A percentile compares a stretch with the other conserved stretches of the same genome.
These are phyloP conservation scores for Perccottus glenii DNA, from an alignment of 2,113 vertebrate genomes.

Conservation along the genomic window DNA sequence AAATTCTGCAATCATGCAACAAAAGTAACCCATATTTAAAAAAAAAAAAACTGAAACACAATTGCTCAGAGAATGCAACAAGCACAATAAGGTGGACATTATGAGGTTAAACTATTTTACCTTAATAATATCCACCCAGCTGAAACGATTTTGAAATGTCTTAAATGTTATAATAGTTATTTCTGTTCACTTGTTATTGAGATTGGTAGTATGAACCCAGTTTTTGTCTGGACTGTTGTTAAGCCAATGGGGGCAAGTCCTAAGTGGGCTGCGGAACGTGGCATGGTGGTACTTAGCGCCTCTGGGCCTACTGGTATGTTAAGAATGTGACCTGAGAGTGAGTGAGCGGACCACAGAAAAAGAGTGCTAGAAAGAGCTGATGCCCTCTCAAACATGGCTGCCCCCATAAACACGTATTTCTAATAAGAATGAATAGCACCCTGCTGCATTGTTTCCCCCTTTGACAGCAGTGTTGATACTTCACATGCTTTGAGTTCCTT, in stretches of 20 bases:
- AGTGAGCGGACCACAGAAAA: constrained; percentile 40
- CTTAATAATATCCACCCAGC: too few species aligned
- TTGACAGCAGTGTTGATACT: constrained; percentile 20
- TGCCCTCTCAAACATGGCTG: constrained; percentile 51
- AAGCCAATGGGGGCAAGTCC: constrained; percentile 65
- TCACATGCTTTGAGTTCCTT: constrained; percentile 16
- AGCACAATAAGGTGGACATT: too few species aligned
- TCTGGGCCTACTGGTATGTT: constrained; percentile 61
- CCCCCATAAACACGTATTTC: constrained; percentile 46
- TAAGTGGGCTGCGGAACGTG: constrained; percentile 75
- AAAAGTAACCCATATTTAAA: too few species aligned
- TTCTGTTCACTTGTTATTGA: constrained; percentile 24
- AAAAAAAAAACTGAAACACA: too few species aligned
- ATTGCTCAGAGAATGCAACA: too few species aligned
- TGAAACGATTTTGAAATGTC: too few species aligned
- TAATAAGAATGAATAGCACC: constrained; percentile 15
- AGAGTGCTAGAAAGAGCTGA: constrained; percentile 29
- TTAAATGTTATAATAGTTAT: background rate
- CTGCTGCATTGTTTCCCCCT: constrained; percentile 7
- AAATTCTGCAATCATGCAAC: too few species aligned
- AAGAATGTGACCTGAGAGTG: constrained; percentile 69
- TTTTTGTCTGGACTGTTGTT: constrained; percentile 65
- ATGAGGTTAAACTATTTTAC: too few species aligned
- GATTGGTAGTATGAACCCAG: constrained; percentile 45
- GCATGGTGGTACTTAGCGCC: constrained; percentile 71